Evolutionary conservation across 2,113 vertebrate species (phyloP).

Genomic region (Chaetops frenatus): DNA sequence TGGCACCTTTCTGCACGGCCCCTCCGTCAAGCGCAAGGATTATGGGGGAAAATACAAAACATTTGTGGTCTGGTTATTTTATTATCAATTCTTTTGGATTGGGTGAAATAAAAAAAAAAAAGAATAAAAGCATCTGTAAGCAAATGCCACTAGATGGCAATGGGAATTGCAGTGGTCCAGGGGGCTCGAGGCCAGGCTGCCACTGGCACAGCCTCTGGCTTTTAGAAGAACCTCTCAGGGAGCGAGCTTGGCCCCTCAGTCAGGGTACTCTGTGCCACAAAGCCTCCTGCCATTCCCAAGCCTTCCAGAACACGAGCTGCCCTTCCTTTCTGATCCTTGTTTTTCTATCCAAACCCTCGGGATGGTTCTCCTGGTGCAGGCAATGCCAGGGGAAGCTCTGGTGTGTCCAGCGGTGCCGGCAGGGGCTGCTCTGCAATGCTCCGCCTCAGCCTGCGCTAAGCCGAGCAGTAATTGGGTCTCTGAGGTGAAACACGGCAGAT

Average conservation of each 20-base stretch:
- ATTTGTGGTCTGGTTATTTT: background rate
- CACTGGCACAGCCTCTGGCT: background rate
- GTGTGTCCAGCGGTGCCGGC: fast-evolving
- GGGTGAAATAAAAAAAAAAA: background rate
- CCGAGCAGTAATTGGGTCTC: slow-evolving; percentile 13
- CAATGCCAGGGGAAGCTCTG: background rate
- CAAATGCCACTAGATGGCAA: background rate
- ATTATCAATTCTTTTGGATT: fast-evolving
- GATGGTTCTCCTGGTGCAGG: background rate
- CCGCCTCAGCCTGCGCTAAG: background rate
- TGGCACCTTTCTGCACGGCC: no score
- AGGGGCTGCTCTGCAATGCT: background rate
- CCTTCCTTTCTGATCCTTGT: background rate
- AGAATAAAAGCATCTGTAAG: background rate
- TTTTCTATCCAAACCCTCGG: background rate
- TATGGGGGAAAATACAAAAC: fast-evolving
- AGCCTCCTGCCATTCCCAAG: background rate
- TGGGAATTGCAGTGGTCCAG: background rate
- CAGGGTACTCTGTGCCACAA: fast-evolving
- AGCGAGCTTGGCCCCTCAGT: fast-evolving
- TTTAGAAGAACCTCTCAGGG: background rate
- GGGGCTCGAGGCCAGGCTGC: background rate
- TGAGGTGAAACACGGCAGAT: background rate
- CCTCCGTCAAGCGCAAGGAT: fast-evolving
- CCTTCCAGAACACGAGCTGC: background rate